Conservation (phyloP, 2,797 vertebrate genomes). For the Neomorphus geoffroyi region DNA sequence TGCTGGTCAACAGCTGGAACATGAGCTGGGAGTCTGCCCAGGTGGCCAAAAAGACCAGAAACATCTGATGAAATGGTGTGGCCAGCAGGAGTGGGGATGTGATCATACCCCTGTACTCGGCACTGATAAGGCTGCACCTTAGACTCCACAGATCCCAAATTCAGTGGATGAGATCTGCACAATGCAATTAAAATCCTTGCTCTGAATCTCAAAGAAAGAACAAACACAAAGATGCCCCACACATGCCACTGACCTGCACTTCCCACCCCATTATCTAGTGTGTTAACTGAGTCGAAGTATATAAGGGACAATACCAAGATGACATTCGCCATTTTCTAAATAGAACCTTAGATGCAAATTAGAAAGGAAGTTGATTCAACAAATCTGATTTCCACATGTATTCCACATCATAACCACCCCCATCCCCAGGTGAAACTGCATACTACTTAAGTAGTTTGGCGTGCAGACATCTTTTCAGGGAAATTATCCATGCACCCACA, state of each 20-base stretch:
- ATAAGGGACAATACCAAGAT: not conserved
- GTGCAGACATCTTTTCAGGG: not conserved
- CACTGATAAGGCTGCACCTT: too few relatives aligned
- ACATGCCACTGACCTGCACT: fast-evolving
- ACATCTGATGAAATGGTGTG: too few relatives aligned
- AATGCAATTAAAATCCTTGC: not conserved
- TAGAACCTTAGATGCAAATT: not conserved
- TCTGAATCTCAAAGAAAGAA: not conserved
- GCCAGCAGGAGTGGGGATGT: too few relatives aligned
- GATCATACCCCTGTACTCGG: too few relatives aligned
- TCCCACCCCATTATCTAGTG: too few relatives aligned
- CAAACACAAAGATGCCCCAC: fast-evolving
- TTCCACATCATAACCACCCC: not conserved
- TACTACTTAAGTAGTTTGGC: not conserved
- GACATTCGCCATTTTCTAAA: not conserved
- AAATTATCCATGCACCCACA: not conserved
- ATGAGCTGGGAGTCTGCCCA: too few relatives aligned
- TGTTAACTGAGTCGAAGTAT: not conserved
- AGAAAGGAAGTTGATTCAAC: not conserved
- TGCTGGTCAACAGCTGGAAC: too few relatives aligned
- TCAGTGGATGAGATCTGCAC: not conserved
- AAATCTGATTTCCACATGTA: not conserved
- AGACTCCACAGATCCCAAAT: not conserved
- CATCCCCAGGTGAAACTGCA: not conserved
- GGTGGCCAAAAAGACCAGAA: too few relatives aligned